Evolutionary conservation across 2,888 invertebrate species (phyloP).

Genomic region (Stomorhina lunata): DNA sequence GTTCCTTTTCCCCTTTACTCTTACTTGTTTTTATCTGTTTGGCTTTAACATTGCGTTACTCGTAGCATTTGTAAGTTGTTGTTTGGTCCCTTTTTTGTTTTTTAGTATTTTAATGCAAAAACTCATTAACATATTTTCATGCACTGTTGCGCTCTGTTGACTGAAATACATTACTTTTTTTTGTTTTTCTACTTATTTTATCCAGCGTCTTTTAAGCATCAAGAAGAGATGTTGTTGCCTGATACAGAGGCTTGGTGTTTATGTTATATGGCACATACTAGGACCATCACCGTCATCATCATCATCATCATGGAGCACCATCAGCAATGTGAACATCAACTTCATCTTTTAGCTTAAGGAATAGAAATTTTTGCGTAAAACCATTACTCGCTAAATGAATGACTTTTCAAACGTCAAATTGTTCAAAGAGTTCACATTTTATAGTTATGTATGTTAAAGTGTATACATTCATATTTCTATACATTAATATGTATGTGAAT

Average conservation of each 20-base stretch:
- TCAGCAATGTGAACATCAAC: background rate
- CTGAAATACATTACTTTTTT: slow-evolving; percentile 53
- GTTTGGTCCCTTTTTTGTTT: slow-evolving; percentile 22
- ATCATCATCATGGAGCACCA: background rate
- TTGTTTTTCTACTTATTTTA: background rate
- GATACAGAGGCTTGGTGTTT: slow-evolving; percentile 33
- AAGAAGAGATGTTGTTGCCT: slow-evolving; percentile 33
- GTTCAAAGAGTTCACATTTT: slow-evolving; percentile 48
- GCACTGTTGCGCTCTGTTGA: slow-evolving; percentile 62
- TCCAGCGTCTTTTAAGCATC: slow-evolving; percentile 16
- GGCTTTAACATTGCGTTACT: slow-evolving; percentile 39
- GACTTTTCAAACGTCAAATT: slow-evolving; percentile 64
- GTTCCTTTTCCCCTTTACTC: slow-evolving; percentile 9
- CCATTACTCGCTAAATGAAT: slow-evolving; percentile 57
- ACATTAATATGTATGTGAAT: background rate
- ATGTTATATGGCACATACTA: slow-evolving; percentile 19
- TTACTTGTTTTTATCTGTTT: too few relatives aligned
- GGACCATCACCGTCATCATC: background rate
- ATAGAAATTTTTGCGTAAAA: slow-evolving; percentile 43
- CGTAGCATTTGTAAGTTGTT: slow-evolving; percentile 32
- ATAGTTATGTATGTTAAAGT: slow-evolving; percentile 26
- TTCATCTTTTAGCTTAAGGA: slow-evolving; percentile 38
- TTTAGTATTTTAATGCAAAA: slow-evolving; percentile 59
- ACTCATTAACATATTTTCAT: slow-evolving; percentile 68
- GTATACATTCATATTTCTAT: too few relatives aligned